Evolutionary conservation across 2,888 invertebrate genomes (phyloP), one percentile per base, ranked within the genome.

Genomic region (Pristionchus japonicus): DNA sequence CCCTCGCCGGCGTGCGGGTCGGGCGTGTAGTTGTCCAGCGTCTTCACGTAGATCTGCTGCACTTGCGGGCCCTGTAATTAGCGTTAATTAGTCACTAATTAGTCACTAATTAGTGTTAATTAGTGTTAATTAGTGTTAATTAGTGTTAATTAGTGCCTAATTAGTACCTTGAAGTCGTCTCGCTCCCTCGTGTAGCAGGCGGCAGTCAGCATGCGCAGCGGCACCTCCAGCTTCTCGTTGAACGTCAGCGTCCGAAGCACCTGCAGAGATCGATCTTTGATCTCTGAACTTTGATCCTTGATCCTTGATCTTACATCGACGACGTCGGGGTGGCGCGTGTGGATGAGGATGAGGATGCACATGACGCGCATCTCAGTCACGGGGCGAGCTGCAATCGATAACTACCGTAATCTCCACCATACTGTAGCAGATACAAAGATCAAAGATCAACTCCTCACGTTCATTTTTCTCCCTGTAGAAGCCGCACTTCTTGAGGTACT

Each of bases 201-300:
- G 1, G 70, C 34, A 17, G 37, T 37, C 20, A 70, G 37, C 70
- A 70, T 70, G 37, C 70, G 70, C 15, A 70, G 70, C 37, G 70
- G 70, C 70, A 70, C 70, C 37, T 70, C 70, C 17, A 70, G 37
- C 70, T 70, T 70, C 70, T 70, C 70, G 37, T 70, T 70, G 70
- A 20, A 70, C 70, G 70, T 70, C 70, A 70, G 37, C 70, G 37
- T 70, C 17, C 70, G 70, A 15, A 70, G 37, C 1, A 9, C 9
- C 70, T 70, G 70, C 3, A 31, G 31, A 31, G 34, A 34, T 34
- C 17, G 70, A 70, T 70, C 70, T 17, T 67, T 67, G 64, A 70
- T 70, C 31, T 70, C 20, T 23, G 37, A 70, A 37, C 31, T 70
- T 9, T 6, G 37, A 57, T 57, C 70, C n/a, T 37, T 23, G 37